Percentiles rank a stretch among this genome's conserved stretches.
Conservation (phyloP, 2,113 vertebrate species). For the Podocnemis expansa region DNA sequence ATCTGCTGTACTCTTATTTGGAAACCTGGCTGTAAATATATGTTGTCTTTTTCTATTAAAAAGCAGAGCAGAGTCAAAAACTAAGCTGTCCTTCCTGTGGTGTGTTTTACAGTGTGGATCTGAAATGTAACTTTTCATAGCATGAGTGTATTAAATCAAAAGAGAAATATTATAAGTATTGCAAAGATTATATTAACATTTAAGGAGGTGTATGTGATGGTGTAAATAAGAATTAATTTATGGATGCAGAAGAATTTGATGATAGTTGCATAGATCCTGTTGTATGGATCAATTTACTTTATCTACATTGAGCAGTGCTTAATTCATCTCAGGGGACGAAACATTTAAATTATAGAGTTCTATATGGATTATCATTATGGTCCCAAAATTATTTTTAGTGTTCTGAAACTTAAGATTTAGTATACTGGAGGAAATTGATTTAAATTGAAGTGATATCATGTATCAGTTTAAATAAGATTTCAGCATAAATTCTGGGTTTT, state of each 20-base stretch:
- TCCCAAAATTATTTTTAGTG: neutral
- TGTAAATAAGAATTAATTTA: conserved; percentile 26
- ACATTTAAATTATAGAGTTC: neutral
- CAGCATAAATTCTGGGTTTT: neutral
- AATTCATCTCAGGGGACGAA: conserved; percentile 14
- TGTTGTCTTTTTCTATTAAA: neutral
- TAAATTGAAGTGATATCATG: neutral
- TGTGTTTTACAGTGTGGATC: neutral
- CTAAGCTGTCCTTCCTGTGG: neutral
- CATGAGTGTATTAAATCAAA: neutral
- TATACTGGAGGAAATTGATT: neutral
- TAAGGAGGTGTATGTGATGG: neutral
- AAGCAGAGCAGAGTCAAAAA: rapidly evolving
- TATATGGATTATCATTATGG: neutral
- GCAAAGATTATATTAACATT: neutral
- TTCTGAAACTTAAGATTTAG: neutral
- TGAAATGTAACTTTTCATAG: neutral
- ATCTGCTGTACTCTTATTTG: rapidly evolving
- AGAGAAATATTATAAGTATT: neutral
- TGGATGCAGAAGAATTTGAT: neutral
- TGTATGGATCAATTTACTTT: neutral
- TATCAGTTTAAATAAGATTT: neutral
- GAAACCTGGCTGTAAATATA: neutral
- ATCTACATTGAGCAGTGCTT: neutral
- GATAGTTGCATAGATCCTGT: neutral